phyloP scores from a whole-genome alignment of 2,888 invertebrate species.

The Mimumesa dahlbomi region DNA sequence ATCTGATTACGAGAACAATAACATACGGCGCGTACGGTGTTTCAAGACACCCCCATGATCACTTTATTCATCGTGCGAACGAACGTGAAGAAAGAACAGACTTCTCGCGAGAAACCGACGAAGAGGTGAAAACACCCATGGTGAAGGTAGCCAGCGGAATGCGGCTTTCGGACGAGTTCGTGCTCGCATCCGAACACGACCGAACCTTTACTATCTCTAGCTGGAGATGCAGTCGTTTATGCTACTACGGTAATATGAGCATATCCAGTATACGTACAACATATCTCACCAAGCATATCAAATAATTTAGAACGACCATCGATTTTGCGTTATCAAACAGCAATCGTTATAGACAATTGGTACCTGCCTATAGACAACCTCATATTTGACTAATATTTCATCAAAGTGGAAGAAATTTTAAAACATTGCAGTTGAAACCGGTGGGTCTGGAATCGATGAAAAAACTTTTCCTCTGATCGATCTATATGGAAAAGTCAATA shows the following conservation, averaged over 20 bases:
- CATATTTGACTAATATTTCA: too few relatives aligned
- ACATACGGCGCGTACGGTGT: conserved; percentile 4
- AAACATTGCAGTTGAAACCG: too few relatives aligned
- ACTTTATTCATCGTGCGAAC: conserved; percentile 23
- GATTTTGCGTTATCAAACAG: too few relatives aligned
- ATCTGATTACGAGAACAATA: conserved; percentile 14
- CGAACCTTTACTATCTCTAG: conserved; percentile 50
- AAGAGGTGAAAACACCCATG: conserved; percentile 70
- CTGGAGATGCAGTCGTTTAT: conserved; percentile 9
- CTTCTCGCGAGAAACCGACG: conserved; percentile 52
- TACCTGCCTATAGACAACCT: too few relatives aligned
- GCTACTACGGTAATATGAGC: conserved; percentile 8
- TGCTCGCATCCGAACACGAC: conserved; percentile 38
- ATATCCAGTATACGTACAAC: not conserved
- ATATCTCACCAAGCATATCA: not conserved
- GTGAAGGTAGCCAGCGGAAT: conserved; percentile 65
- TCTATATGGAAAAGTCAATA: too few relatives aligned
- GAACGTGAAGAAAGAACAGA: conserved; percentile 30
- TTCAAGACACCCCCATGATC: conserved; percentile 16
- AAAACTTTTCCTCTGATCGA: too few relatives aligned
- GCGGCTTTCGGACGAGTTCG: conserved; percentile 53
- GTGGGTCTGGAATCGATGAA: too few relatives aligned
- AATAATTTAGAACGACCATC: not conserved
- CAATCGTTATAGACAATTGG: too few relatives aligned
- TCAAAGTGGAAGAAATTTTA: too few relatives aligned